Conservation (phyloP, 2,113 vertebrate genomes). For the Engraulis encrasicolus region DNA sequence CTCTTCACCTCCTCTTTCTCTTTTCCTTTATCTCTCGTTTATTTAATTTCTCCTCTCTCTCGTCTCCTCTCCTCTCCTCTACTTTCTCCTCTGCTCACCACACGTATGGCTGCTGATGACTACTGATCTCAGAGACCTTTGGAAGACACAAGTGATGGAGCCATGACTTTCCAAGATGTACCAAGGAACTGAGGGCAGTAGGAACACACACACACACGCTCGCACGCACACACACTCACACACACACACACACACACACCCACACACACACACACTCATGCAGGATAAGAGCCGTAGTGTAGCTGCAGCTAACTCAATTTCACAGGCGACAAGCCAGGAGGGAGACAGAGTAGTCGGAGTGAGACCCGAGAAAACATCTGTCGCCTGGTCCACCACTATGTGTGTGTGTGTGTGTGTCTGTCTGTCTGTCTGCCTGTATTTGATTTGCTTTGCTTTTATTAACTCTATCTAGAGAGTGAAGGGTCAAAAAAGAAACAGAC, state of each 20-base stretch:
- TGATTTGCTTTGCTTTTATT: not conserved
- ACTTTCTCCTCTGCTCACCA: not conserved
- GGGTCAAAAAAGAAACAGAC: not conserved
- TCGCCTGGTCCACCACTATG: constrained; percentile 18
- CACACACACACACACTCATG: no score
- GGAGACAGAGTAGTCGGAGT: not conserved
- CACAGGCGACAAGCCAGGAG: constrained; percentile 38
- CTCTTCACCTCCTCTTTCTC: not conserved
- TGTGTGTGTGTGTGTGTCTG: constrained; percentile 11
- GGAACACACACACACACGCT: no score
- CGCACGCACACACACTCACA: no score
- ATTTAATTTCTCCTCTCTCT: not conserved
- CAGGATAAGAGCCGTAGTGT: no score
- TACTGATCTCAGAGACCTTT: not conserved
- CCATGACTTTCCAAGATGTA: not conserved
- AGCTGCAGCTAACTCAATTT: constrained; percentile 30
- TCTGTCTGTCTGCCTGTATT: not conserved
- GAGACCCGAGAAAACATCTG: constrained; percentile 14
- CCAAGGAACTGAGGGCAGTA: not conserved
- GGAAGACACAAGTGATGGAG: not conserved
- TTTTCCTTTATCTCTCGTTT: not conserved
- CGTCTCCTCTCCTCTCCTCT: not conserved
- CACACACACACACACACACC: no score
- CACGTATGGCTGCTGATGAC: not conserved
- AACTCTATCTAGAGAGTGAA: not conserved